A percentile compares a stretch with the other conserved stretches of the same genome.
These are phyloP conservation scores for Danio albolineatus DNA, from an alignment of 2,797 vertebrate genomes.

Conservation along the genomic window DNA sequence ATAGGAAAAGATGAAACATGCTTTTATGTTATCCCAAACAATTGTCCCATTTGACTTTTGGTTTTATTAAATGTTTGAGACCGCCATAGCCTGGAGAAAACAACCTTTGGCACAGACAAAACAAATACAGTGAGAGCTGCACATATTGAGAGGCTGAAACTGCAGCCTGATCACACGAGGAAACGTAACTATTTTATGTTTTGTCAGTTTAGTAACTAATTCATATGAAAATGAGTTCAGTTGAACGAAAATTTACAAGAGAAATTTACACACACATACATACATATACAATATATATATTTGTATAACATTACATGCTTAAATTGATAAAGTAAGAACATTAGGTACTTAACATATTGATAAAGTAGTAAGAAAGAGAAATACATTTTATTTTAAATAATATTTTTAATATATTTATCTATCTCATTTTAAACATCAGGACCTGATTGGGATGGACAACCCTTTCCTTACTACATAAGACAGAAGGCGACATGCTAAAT, in stretches of 20 bases:
- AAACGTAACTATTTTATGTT: no score
- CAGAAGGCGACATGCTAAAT: not conserved
- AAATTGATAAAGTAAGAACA: no score
- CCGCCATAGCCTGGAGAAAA: not conserved
- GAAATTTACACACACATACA: no score
- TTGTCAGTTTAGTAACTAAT: no score
- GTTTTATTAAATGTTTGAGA: constrained; percentile 1
- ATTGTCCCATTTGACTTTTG: constrained; percentile 12
- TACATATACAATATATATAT: no score
- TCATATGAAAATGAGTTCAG: no score
- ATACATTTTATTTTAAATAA: not conserved
- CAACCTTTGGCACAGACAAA: not conserved
- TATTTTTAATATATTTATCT: no score
- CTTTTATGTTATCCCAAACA: constrained; percentile 38
- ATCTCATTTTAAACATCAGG: constrained; percentile 4
- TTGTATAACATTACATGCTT: no score
- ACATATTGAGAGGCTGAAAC: no score
- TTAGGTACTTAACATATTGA: not conserved
- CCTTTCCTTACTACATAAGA: not conserved
- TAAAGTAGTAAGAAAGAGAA: not conserved
- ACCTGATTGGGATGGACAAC: not conserved
- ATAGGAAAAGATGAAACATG: constrained; percentile 37
- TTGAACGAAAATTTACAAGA: no score
- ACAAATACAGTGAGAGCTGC: constrained; percentile 10
- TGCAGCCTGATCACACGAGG: no score